Evolutionary conservation across 2,113 vertebrate species (phyloP).

Genomic region (Myotis lucifugus): DNA sequence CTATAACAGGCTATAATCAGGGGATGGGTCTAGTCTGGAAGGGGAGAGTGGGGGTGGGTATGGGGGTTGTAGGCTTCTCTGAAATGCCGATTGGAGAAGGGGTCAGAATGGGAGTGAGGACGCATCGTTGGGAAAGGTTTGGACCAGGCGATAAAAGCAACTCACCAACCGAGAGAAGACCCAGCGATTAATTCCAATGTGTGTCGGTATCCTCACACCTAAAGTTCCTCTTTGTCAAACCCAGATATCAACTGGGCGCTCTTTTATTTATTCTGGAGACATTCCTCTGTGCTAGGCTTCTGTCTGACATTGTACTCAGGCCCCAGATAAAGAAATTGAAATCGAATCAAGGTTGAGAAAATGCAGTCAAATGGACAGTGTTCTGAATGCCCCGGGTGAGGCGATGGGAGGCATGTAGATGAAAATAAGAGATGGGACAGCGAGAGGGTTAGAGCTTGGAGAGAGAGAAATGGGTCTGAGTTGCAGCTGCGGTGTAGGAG

Average conservation of each 20-base stretch:
- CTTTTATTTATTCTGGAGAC: neutral
- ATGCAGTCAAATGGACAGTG: neutral
- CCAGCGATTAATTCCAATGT: neutral
- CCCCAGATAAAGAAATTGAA: neutral
- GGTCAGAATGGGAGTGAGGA: neutral
- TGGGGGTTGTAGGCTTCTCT: neutral
- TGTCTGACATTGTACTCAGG: too few relatives aligned
- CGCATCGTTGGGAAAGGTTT: neutral
- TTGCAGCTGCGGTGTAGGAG: neutral
- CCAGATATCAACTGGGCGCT: neutral
- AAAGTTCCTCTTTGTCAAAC: fast-evolving
- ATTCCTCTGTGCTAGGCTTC: neutral
- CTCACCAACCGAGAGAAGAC: neutral
- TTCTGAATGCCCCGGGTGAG: neutral
- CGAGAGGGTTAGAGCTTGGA: fast-evolving
- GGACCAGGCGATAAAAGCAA: neutral
- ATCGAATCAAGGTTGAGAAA: neutral
- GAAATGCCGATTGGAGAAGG: neutral
- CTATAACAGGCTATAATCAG: too few relatives aligned
- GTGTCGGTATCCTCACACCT: neutral
- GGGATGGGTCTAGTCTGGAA: too few relatives aligned
- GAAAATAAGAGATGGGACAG: neutral
- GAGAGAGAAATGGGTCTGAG: neutral
- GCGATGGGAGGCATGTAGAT: fast-evolving
- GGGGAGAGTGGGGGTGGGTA: neutral